phyloP scores from a whole-genome alignment of 2,113 vertebrate genomes.

The Callorhinus ursinus region DNA sequence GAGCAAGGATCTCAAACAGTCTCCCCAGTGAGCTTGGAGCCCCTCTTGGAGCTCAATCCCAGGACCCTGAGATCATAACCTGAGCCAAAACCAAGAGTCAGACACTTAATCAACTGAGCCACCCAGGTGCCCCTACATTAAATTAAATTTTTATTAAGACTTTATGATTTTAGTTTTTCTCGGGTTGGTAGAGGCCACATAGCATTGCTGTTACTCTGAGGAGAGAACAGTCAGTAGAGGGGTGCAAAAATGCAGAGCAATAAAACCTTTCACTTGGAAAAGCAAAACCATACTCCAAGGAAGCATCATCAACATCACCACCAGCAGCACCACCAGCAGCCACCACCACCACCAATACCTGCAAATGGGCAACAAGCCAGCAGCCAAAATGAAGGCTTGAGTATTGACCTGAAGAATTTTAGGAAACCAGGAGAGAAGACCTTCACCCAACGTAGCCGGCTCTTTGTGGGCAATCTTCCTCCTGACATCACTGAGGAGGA shows the following conservation, averaged over 20 bases:
- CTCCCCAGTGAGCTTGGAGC: not conserved
- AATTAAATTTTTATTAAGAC: not conserved
- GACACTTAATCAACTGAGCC: not conserved
- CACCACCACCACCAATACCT: no score
- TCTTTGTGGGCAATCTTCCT: constrained; percentile 97
- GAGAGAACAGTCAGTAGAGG: no score
- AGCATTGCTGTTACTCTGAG: no score
- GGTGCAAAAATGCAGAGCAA: no score
- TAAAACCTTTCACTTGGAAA: no score
- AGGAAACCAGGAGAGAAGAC: constrained; percentile 78
- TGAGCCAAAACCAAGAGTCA: not conserved
- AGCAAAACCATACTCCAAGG: no score
- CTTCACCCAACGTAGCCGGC: constrained; percentile 71
- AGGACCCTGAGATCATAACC: not conserved
- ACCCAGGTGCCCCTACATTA: not conserved
- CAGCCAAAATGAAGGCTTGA: constrained; percentile 89
- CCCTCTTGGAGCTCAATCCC: not conserved
- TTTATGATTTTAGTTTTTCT: not conserved
- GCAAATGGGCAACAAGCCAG: no score
- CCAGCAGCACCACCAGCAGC: no score
- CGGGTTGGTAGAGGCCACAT: no score
- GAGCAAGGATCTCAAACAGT: not conserved
- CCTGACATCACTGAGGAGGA: constrained; percentile 94
- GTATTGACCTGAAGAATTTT: constrained; percentile 97
- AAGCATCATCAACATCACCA: no score